Base-by-base conservation (phyloP, 2,888 invertebrate genomes). In the Belgica antarctica region DNA sequence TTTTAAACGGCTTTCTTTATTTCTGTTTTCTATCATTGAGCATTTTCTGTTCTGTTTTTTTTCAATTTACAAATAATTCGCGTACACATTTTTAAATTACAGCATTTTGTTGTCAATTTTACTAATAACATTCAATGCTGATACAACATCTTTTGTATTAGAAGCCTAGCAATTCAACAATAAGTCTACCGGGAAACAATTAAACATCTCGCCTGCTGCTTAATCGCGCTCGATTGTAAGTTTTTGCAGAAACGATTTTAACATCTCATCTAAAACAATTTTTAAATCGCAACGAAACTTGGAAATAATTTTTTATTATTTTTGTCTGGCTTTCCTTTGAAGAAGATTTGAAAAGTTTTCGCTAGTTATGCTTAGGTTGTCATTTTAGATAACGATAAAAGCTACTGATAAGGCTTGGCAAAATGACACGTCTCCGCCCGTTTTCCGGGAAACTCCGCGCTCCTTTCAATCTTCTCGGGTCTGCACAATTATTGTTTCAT, bases 341-440 rank as follows among this genome's bases (percentile, higher is more conserved):
- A n/a, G n/a, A n/a, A 41, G 41, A 41, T 15, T 41, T 41, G 41
- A 41, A n/a, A n/a, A 31, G 34, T 5, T 31, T 31, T 12, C 5
- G 5, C 34, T 31, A 31, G 34, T 31, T 31, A 31, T 12, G 34
- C 12, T 31, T 31, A 31, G n/a, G n/a, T n/a, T n/a, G n/a, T n/a
- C n/a, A n/a, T n/a, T n/a, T n/a, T n/a, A 31, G 52, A 7, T 52
- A 52, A 52, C 17, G 22, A 22, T 52, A 52, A 52, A 17, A 17
- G 5, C 52, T 52, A 52, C 52, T 52, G 52, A 52, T 52, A 52
- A 52, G 52, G 52, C 52, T 17, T 52, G 52, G 52, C 52, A 52
- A 52, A 52, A 52, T n/a, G n/a, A n/a, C n/a, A n/a, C n/a, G 22
- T 52, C 15, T 52, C 17, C 22, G 7, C 17, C 22, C 17, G 22